These are phyloP conservation scores for Motacilla tschutschensis DNA, from an alignment of 2,113 vertebrate species.

Conservation along the genomic window DNA sequence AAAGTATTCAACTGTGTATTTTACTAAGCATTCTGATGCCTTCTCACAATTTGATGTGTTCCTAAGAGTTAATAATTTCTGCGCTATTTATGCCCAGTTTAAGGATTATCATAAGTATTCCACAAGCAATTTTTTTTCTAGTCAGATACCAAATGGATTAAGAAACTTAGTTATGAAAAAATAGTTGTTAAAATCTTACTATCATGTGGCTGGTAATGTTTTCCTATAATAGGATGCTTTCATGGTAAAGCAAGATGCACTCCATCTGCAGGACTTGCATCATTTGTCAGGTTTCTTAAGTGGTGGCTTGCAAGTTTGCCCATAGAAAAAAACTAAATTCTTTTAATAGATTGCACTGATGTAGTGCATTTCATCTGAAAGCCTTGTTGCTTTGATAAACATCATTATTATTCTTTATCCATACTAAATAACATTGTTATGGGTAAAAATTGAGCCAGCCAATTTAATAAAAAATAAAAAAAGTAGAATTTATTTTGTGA, in stretches of 20 bases:
- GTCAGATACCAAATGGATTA: conserved; percentile 9
- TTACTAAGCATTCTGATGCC: not conserved
- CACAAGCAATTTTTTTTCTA: not conserved
- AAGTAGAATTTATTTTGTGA: too few relatives aligned
- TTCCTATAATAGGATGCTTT: not conserved
- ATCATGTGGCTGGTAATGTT: not conserved
- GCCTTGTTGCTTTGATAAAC: conserved; percentile 6
- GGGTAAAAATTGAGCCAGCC: too few relatives aligned
- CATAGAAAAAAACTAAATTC: not conserved
- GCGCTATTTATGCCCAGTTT: not conserved
- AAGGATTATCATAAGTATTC: conserved; percentile 6
- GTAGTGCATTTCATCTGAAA: not conserved
- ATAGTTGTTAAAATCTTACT: not conserved
- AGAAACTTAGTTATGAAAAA: not conserved
- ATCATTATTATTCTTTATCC: not conserved
- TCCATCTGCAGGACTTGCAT: not conserved
- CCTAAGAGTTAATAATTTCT: not conserved
- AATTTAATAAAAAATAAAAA: too few relatives aligned
- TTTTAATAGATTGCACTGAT: not conserved
- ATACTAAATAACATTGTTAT: not conserved
- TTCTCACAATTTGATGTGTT: not conserved
- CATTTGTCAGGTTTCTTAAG: not conserved
- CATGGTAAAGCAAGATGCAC: not conserved
- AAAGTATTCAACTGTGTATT: not conserved
- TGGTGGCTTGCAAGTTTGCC: not conserved